phyloP scores from a whole-genome alignment of 2,888 invertebrate species.

The Entomobrya proxima region DNA sequence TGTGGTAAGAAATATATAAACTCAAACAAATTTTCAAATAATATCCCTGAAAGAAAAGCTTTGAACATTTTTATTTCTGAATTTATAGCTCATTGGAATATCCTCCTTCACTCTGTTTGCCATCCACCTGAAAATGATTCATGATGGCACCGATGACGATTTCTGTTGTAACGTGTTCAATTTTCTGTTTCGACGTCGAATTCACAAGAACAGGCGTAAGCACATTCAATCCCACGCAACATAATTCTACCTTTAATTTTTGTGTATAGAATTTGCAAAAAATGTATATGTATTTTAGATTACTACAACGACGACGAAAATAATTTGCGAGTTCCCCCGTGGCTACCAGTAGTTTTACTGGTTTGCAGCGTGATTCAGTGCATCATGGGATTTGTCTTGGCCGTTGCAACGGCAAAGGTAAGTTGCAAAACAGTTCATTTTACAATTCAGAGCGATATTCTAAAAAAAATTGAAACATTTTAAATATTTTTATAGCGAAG shows the following conservation, averaged over 20 bases:
- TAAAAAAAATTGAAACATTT: not conserved
- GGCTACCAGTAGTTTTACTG: not conserved
- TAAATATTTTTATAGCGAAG: not conserved
- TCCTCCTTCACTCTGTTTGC: not conserved
- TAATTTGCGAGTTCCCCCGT: not conserved
- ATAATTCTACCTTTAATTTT: no score
- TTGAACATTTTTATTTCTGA: no score
- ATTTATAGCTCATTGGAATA: not conserved
- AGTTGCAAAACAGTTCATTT: no score
- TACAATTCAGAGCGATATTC: no score
- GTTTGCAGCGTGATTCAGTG: not conserved
- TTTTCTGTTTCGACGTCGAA: not conserved
- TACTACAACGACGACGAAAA: not conserved
- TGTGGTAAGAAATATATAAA: not conserved
- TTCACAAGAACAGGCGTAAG: no score
- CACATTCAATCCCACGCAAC: no score
- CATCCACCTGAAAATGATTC: not conserved
- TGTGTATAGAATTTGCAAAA: no score
- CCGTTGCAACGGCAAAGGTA: not conserved
- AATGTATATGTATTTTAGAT: no score
- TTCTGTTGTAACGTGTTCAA: not conserved
- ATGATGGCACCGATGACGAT: not conserved
- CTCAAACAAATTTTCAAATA: not conserved
- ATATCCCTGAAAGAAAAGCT: not conserved
- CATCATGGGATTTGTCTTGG: slow-evolving; percentile 5